Percentiles rank a stretch among this genome's conserved stretches.
Evolutionary conservation across 2,888 invertebrate species (phyloP).

Genomic region (Drosophila nr. medialis): DNA sequence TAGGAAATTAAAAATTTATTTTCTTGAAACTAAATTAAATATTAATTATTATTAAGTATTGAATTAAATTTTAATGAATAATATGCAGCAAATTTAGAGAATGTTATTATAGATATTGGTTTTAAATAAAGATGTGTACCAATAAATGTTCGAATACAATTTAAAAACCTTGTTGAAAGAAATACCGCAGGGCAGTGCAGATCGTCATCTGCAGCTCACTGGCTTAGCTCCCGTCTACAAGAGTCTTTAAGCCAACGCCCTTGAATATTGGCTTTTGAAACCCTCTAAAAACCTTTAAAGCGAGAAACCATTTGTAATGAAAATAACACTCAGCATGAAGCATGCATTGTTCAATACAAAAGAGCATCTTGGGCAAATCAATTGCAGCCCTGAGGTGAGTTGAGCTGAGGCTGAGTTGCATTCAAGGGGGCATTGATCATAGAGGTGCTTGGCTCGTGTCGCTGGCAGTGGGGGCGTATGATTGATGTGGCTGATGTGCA

Average conservation of each 20-base stretch:
- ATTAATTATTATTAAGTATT: too few relatives aligned
- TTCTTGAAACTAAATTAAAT: background rate
- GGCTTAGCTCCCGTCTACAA: background rate
- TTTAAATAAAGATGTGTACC: background rate
- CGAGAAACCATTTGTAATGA: slow-evolving; percentile 13
- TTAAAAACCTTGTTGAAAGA: too few relatives aligned
- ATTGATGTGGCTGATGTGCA: slow-evolving; percentile 71
- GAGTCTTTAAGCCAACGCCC: slow-evolving; percentile 12
- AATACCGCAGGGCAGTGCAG: background rate
- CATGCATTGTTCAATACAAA: slow-evolving; percentile 8
- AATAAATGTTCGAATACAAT: background rate
- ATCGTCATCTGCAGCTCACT: background rate
- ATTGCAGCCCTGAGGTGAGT: slow-evolving; percentile 41
- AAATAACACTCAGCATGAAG: slow-evolving; percentile 6
- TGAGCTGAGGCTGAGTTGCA: slow-evolving; percentile 30
- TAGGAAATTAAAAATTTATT: background rate
- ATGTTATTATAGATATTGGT: background rate
- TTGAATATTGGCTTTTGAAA: background rate
- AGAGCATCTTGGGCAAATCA: slow-evolving; percentile 11
- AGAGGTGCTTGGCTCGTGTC: slow-evolving; percentile 53
- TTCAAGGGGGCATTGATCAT: slow-evolving; percentile 45
- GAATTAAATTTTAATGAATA: background rate
- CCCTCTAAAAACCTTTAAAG: slow-evolving; percentile 2
- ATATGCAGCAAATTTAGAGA: background rate
- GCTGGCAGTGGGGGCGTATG: slow-evolving; percentile 60